Evolutionary conservation across 64 coral and sea anemone genomes (phyloP), one percentile per base, ranked within the genome.

Genomic region (Montipora capricornis): DNA sequence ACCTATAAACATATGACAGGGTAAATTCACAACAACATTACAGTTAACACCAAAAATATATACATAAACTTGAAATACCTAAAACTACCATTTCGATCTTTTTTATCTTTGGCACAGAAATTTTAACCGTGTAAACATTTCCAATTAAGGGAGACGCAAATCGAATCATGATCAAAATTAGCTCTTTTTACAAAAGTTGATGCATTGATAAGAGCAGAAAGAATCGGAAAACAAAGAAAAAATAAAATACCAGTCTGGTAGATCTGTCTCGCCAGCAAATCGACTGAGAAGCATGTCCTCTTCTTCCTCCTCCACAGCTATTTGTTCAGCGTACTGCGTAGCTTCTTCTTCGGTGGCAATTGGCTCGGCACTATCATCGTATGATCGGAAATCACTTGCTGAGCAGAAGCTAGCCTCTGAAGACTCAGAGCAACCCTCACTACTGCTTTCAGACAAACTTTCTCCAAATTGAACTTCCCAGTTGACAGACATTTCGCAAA

Each of bases 291-390:
- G 75, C 26, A 47, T 45, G 13, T 82, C 52, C 57, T 60, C 53
- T 60, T 82, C 53, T 22, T 82, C 80, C 16, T 60, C 80, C 80
- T 82, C 53, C 20, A 52, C 19, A 44, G 52, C 49, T 17, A 82
- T n/a, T 60, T 60, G n/a, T 22, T 16, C 14, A 16, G 58, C 50
- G 37, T 82, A 19, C 13, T 82, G 50, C 10, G 49, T n/a, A 20
- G 20, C 80, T 82, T 82, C 80, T 58, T 82, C 80, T 58, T 58
- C 50, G 52, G 49, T 82, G 11, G 80, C 80, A 59, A 82, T 59
- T 6, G 80, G 80, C 80, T 82, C 49, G 16, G 26, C 19, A 58
- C 80, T 82, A 10, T 82, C 49, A 17, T 82, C 51, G 52, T 82
- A 82, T 62, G 26, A 11, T 14, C 1, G 8, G 7, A 62, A 82